Evolutionary conservation across 2,797 vertebrate species (phyloP).

Genomic region (Pseudochaenichthys georgianus): DNA sequence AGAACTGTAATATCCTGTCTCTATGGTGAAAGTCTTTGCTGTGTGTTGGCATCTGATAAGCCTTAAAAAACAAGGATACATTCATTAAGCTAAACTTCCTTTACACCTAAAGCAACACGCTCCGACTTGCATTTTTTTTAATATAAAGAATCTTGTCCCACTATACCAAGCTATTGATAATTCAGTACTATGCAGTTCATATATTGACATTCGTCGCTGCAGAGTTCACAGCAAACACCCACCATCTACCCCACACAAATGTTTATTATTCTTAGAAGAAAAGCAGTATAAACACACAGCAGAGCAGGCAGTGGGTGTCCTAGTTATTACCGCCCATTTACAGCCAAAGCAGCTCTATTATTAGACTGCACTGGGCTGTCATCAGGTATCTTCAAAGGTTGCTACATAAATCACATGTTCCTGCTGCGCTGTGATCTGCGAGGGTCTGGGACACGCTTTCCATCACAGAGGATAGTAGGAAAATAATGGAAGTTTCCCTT

Average conservation of each 20-base stretch:
- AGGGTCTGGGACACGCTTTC: constrained; percentile 46
- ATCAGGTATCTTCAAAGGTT: constrained; percentile 74
- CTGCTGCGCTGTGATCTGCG: constrained; percentile 42
- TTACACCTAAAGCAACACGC: background rate
- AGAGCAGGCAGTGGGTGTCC: constrained; percentile 64
- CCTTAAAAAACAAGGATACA: background rate
- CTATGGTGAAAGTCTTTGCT: background rate
- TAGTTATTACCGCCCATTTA: constrained; percentile 73
- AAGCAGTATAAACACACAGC: constrained; percentile 62
- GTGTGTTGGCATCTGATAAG: background rate
- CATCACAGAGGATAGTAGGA: constrained; percentile 44
- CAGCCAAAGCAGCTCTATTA: constrained; percentile 72
- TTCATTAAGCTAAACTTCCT: background rate
- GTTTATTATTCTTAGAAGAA: constrained; percentile 70
- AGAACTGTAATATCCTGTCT: constrained; percentile 6
- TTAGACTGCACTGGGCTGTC: constrained; percentile 72
- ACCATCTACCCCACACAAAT: constrained; percentile 50
- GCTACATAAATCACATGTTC: constrained; percentile 56
- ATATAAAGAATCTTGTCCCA: background rate
- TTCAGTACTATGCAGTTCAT: constrained; percentile 17
- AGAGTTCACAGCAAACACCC: constrained; percentile 42
- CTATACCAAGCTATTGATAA: constrained; percentile 11
- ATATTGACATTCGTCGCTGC: constrained; percentile 47
- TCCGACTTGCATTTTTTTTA: background rate
- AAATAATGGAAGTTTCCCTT: constrained; percentile 72